phyloP scores from a whole-genome alignment of 2,888 invertebrate genomes.

The Periphyllus acericola region DNA sequence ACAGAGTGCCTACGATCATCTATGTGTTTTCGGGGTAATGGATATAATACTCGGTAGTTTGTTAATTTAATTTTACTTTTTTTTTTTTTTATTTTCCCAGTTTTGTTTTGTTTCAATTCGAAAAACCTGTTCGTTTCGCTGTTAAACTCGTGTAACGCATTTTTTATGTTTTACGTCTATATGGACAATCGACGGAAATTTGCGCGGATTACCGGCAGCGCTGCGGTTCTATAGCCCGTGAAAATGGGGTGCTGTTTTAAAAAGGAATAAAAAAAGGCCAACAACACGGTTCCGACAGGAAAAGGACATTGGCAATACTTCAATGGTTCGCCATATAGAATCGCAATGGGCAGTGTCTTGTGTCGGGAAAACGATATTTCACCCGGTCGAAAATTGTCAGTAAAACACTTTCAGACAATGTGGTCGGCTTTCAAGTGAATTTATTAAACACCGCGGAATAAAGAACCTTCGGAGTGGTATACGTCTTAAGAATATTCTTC shows the following conservation, averaged over 20 bases:
- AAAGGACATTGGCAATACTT: conserved; percentile 42
- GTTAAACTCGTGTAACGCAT: conserved; percentile 36
- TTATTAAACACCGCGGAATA: not conserved
- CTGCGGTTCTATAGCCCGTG: not conserved
- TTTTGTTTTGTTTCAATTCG: conserved; percentile 34
- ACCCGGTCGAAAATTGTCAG: conserved; percentile 33
- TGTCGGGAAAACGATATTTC: conserved; percentile 36
- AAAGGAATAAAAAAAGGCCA: not conserved
- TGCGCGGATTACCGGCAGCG: not conserved
- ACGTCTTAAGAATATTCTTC: too few relatives aligned
- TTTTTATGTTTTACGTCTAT: conserved; percentile 24
- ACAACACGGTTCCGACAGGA: conserved; percentile 5
- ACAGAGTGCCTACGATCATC: conserved; percentile 55
- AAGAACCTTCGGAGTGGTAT: not conserved
- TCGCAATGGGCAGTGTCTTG: conserved; percentile 5
- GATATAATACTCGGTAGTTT: conserved; percentile 20
- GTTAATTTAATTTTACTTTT: conserved; percentile 35
- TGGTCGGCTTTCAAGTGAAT: not conserved
- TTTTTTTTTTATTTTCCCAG: conserved; percentile 12
- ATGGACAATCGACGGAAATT: conserved; percentile 56
- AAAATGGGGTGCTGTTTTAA: conserved; percentile 25
- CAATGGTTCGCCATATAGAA: not conserved
- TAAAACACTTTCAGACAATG: not conserved
- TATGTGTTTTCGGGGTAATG: conserved; percentile 40
- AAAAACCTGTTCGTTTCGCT: conserved; percentile 50